Base-by-base conservation (phyloP, 2,113 vertebrate species). In the Pseudorhombus dupliciocellatus region DNA sequence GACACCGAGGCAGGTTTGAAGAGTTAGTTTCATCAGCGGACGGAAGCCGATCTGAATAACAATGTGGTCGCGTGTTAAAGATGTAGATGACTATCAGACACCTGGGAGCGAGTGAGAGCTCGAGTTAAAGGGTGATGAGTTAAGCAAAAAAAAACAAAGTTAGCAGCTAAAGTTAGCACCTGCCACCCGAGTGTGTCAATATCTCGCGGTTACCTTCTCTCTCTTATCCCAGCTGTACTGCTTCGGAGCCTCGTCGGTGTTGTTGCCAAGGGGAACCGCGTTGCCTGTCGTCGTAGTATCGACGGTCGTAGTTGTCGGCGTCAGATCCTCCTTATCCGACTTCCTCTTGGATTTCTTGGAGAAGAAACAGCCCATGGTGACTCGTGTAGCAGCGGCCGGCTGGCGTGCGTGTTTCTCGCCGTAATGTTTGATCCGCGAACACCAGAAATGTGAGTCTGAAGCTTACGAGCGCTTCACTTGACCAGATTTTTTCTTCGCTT, bases 211-310 rank as follows among this genome's bases (percentile, higher is more conserved):
- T 77, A 94, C 94, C 94, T 95, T 95, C 40, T 93, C 94, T 52
- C 94, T 83, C 70, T 93, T 94, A 56, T 95, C 94, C 94, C 94
- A 95, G 88, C 94, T 95, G 91, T 95, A 95, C 52, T 94, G 94
- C 80, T 94, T 94, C 30, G 91, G 92, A 7, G 89, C 81, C 69
- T 93, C 93, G 26, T 93, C 93, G 26, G 71, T 84, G 88, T 83
- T 90, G 83, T 90, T 89, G 84, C 91, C 88, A 79, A 89, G 87
- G 87, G 87, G 84, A 85, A 86, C 87, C 40, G 80, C 84, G 91
- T 87, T 91, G 85, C 80, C 74, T 40, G 73, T 80, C 34, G 80
- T 76, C 52, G 87, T 67, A 61, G 80, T 87, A 64, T 90, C 90
- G 4, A 71, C 86, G 15, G 80, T 70, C 37, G 91, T 80, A 11